Evolutionary conservation across 2,797 vertebrate species (phyloP).

Genomic region (Poecilia gillii): DNA sequence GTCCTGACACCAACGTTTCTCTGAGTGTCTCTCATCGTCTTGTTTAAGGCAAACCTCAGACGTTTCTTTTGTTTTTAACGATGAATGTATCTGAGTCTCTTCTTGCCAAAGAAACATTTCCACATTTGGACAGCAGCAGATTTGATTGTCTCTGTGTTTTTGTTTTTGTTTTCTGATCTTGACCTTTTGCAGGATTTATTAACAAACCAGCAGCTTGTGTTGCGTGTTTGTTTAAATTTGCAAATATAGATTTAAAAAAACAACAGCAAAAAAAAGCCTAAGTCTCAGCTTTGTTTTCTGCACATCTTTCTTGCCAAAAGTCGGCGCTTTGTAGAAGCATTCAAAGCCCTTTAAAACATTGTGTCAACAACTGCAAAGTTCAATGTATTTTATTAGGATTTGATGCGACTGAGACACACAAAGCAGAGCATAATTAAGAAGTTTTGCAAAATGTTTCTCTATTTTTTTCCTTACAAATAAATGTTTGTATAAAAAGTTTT

Average conservation of each 20-base stretch:
- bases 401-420: neutral
- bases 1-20: neutral
- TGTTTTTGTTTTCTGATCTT: neutral
- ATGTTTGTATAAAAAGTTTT: neutral
- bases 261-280: constrained; percentile 7
- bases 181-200: constrained; percentile 25
- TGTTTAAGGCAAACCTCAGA: constrained; percentile 9
- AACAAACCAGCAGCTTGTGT: constrained; percentile 16
- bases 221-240: constrained; percentile 31
- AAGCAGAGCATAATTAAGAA: neutral
- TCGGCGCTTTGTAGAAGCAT: neutral
- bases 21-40: neutral
- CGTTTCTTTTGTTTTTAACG: constrained; percentile 25
- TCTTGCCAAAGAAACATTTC: constrained; percentile 7
- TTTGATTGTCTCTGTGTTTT: constrained; percentile 2
- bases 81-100: constrained; percentile 44
- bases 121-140: constrained; percentile 11
- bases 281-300: constrained; percentile 21
- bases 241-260: constrained; percentile 17
- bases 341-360: neutral
- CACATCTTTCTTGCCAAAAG: constrained; percentile 30
- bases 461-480: neutral
- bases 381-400: neutral
- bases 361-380: neutral
- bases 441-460: neutral